Evolutionary conservation across 2,888 invertebrate genomes (phyloP).

Genomic region (Chirona hameri): DNA sequence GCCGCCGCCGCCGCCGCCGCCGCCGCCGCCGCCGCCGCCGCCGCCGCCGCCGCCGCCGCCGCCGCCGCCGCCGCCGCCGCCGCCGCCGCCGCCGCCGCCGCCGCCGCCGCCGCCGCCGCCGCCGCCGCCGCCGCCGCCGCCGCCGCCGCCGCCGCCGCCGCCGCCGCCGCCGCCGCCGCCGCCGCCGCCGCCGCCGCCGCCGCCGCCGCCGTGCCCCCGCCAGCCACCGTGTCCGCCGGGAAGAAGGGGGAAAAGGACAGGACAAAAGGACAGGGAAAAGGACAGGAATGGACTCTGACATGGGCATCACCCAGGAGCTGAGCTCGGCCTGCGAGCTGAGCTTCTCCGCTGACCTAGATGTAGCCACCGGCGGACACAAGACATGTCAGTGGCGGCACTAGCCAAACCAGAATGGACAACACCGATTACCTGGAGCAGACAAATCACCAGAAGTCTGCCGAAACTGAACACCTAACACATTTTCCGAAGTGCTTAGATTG

Average conservation of each 20-base stretch:
- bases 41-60: no score
- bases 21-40: no score
- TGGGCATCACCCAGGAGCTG: constrained; percentile 10
- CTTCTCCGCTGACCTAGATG: neutral
- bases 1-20: no score
- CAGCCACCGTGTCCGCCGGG: neutral
- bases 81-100: no score
- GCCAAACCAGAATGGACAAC: neutral
- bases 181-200: neutral
- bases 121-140: no score
- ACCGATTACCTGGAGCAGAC: neutral
- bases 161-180: neutral
- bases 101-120: no score
- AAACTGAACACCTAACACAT: no score
- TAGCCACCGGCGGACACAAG: neutral
- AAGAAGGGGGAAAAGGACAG: constrained; percentile 12
- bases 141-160: no score
- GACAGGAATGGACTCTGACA: neutral
- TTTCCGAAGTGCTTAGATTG: no score
- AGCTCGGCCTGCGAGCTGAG: neutral
- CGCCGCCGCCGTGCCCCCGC: neutral
- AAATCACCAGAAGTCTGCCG: neutral
- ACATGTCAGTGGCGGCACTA: neutral
- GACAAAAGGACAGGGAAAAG: no score
- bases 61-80: no score